Percentiles rank a stretch among this genome's conserved stretches.
phyloP scores from a whole-genome alignment of 1,140 invertebrate genomes.

The Calephelis virginiensis region DNA sequence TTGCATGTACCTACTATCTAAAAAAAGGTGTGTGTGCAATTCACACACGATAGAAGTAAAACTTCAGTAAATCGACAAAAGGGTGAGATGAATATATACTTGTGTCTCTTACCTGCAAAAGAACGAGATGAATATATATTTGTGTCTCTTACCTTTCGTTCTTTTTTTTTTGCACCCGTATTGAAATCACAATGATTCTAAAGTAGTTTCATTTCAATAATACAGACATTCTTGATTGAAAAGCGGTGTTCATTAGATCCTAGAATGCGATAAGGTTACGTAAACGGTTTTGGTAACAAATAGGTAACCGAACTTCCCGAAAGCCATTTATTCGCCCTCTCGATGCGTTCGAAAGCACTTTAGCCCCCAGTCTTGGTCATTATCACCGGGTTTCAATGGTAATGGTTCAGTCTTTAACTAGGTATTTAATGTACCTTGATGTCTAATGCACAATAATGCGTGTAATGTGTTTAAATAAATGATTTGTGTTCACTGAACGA shows the following conservation, averaged over 20 bases:
- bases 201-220: too few relatives aligned
- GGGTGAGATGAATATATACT: too few relatives aligned
- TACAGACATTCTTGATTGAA: constrained; percentile 3
- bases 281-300: constrained; percentile 18
- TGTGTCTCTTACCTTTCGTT: too few relatives aligned
- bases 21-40: too few relatives aligned
- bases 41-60: too few relatives aligned
- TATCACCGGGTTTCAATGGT: constrained; percentile 14
- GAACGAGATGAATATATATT: too few relatives aligned
- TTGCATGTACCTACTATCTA: too few relatives aligned
- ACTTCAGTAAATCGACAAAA: too few relatives aligned
- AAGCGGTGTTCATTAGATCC: constrained; percentile 9
- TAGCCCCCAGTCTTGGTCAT: constrained; percentile 13
- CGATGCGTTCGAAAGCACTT: constrained; percentile 16
- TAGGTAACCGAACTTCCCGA: constrained; percentile 17
- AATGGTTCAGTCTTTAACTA: constrained; percentile 11
- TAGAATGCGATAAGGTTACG: constrained; percentile 4
- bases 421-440: background rate
- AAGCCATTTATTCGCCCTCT: constrained; percentile 15
- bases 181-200: too few relatives aligned
- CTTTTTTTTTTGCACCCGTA: too few relatives aligned
- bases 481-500: background rate
- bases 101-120: too few relatives aligned
- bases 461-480: constrained; percentile 1
- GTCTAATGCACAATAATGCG: constrained; percentile 13